Evolutionary conservation across 2,797 vertebrate species (phyloP).

Genomic region (Toxotes lorentzi): DNA sequence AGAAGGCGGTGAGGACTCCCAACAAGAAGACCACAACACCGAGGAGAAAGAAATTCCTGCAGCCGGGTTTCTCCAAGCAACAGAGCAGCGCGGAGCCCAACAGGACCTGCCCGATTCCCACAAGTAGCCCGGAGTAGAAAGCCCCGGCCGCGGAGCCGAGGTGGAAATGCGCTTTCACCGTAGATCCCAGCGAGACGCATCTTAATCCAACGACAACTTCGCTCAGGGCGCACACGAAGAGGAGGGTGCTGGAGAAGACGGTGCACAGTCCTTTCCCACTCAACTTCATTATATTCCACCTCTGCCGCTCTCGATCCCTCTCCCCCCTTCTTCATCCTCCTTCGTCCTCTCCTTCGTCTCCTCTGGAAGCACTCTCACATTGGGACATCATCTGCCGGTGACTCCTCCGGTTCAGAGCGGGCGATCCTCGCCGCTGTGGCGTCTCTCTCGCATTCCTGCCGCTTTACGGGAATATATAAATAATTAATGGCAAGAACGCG

Average conservation of each 20-base stretch:
- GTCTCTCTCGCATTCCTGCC: conserved; percentile 81
- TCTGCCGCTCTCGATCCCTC: conserved; percentile 87
- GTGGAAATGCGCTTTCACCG: conserved; percentile 93
- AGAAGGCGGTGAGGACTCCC: conserved; percentile 95
- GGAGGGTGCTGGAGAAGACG: conserved; percentile 93
- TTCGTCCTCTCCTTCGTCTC: conserved; percentile 87
- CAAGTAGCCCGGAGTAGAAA: conserved; percentile 94
- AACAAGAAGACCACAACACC: conserved; percentile 94
- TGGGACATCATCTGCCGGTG: conserved; percentile 83
- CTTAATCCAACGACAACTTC: conserved; percentile 93
- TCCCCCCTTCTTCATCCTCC: conserved; percentile 91
- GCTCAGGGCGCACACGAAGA: conserved; percentile 95
- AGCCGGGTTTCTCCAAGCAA: conserved; percentile 88
- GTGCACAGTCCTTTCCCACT: conserved; percentile 96
- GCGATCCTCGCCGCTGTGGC: conserved; percentile 74
- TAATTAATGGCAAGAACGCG: conserved; percentile 81
- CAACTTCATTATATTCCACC: conserved; percentile 96
- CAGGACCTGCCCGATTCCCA: conserved; percentile 90
- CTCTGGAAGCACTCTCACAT: conserved; percentile 85
- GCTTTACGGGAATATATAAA: conserved; percentile 81
- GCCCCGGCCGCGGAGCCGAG: conserved; percentile 92
- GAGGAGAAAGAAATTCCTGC: conserved; percentile 93
- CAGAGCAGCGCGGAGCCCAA: conserved; percentile 92
- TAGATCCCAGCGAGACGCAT: conserved; percentile 92
- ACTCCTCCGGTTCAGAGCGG: conserved; percentile 80